phyloP scores from a whole-genome alignment of 1,140 invertebrate genomes.

The Mya arenaria region DNA sequence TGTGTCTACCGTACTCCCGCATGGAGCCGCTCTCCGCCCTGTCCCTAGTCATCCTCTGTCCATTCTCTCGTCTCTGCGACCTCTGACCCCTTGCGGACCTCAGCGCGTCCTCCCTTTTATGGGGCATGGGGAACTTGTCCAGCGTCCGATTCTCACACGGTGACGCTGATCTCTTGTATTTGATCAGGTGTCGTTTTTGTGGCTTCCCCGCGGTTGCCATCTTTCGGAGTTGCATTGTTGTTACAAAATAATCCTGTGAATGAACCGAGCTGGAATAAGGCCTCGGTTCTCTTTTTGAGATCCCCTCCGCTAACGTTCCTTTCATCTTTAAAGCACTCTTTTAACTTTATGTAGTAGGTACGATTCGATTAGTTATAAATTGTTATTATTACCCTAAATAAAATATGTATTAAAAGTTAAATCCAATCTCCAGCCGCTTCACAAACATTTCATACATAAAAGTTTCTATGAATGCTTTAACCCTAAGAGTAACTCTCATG shows the following conservation, averaged over 20 bases:
- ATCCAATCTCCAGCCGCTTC: background rate
- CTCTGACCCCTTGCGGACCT: constrained; percentile 12
- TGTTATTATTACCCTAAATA: too few species aligned
- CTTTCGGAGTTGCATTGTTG: constrained; percentile 37
- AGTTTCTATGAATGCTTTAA: too few species aligned
- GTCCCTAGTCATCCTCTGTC: background rate
- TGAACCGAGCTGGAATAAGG: background rate
- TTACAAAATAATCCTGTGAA: constrained; percentile 43
- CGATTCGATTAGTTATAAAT: too few species aligned
- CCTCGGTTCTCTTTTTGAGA: background rate
- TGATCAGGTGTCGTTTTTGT: background rate
- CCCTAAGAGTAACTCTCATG: too few species aligned
- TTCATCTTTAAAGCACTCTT: background rate
- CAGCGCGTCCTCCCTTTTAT: constrained; percentile 22
- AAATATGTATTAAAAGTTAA: background rate
- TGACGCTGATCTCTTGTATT: constrained; percentile 28
- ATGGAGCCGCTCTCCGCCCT: constrained; percentile 32
- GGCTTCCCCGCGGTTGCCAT: background rate
- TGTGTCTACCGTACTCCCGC: constrained; percentile 42
- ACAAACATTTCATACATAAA: too few species aligned
- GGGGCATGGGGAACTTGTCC: constrained; percentile 45
- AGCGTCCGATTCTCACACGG: constrained; percentile 45
- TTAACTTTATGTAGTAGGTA: too few species aligned
- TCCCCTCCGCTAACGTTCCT: background rate
- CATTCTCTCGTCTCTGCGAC: background rate